phyloP scores from a whole-genome alignment of 2,888 invertebrate species.

The Epinotia brunnichana region DNA sequence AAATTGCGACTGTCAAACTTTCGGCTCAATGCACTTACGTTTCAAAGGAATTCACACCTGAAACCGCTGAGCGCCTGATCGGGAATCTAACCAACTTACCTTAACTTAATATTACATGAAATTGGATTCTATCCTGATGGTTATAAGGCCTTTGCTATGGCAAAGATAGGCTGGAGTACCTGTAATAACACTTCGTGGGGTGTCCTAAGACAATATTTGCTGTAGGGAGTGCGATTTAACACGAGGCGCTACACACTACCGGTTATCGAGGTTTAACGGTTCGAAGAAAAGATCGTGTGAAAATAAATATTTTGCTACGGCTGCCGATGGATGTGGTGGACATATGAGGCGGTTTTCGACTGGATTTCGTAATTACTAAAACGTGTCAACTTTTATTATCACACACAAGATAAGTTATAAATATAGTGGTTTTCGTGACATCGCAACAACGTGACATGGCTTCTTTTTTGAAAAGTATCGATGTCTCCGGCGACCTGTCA shows the following conservation, averaged over 20 bases:
- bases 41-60: constrained; percentile 19
- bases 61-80: constrained; percentile 7
- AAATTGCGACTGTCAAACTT: neutral
- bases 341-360: too few relatives aligned
- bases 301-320: neutral
- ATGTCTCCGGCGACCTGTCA: too few relatives aligned
- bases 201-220: constrained; percentile 29
- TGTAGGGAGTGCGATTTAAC: constrained; percentile 17
- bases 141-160: neutral
- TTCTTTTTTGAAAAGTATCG: too few relatives aligned
- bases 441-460: too few relatives aligned
- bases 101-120: neutral
- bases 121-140: neutral
- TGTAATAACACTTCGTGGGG: constrained; percentile 23
- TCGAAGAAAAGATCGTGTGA: constrained; percentile 1
- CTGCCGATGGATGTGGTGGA: neutral
- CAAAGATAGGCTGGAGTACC: neutral
- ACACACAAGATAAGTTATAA: too few relatives aligned
- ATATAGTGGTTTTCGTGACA: too few relatives aligned
- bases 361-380: too few relatives aligned
- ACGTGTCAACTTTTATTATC: too few relatives aligned
- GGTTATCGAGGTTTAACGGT: neutral
- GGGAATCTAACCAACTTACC: neutral
- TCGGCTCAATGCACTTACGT: neutral
- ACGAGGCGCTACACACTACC: constrained; percentile 1